Percentiles rank a stretch among this genome's conserved stretches.
These are phyloP conservation scores for Aphelenchoides bicaudatus DNA, from an alignment of 2,888 invertebrate species.

Conservation along the genomic window DNA sequence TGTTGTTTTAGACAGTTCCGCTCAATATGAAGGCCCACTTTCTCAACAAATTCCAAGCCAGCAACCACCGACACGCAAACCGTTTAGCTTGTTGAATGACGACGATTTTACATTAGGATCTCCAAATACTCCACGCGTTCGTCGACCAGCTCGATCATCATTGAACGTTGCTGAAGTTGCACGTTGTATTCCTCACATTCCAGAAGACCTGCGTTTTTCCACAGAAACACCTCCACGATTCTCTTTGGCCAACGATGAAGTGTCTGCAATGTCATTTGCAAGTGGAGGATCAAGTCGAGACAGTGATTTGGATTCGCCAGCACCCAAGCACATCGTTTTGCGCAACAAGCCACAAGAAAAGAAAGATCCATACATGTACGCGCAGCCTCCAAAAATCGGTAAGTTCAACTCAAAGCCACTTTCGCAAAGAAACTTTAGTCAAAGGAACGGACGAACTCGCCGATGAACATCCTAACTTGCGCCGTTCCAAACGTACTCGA, in stretches of 20 bases:
- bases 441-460: no score
- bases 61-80: neutral
- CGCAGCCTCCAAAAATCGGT: neutral
- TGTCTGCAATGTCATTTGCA: neutral
- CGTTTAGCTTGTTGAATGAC: slow-evolving; percentile 9
- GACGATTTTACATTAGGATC: slow-evolving; percentile 7
- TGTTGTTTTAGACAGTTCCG: no score
- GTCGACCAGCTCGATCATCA: neutral
- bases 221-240: neutral
- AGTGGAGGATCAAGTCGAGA: neutral
- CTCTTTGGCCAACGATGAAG: neutral
- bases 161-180: neutral
- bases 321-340: slow-evolving; percentile 11
- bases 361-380: neutral
- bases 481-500: slow-evolving; percentile 1
- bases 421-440: no score
- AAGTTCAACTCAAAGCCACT: no score
- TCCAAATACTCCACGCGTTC: neutral
- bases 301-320: slow-evolving; percentile 1
- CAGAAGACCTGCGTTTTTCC: neutral
- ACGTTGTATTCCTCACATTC: neutral
- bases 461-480: neutral
- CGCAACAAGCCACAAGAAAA: no score
- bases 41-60: slow-evolving; percentile 6
- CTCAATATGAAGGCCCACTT: no score